Evolutionary conservation across 2,797 vertebrate genomes (phyloP), one percentile per base, ranked within the genome.

Genomic region (Sebastes oblongus): DNA sequence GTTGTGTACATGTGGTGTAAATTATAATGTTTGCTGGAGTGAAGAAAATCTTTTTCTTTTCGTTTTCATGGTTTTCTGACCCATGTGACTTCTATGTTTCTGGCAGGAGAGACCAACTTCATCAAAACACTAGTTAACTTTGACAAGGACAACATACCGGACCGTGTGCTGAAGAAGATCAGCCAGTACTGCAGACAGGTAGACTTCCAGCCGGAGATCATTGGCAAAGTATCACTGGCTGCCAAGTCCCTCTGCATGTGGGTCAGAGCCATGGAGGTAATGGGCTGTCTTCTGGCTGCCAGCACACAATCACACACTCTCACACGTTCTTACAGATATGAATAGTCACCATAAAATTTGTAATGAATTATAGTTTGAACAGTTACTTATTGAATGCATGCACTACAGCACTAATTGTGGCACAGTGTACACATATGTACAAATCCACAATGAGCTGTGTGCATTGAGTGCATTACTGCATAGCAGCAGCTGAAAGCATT

Each of bases 241-340:
- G 97, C 97, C 69, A 97, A 96, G 81, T 98, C 97, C 32, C 96
- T 98, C 56, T 98, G 97, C 90, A 98, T 98, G 97, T 98, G 97
- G 97, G 97, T 98, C 77, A 95, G 96, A 77, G 97, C 97, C 85
- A 98, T 98, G 96, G 97, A 97, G 97, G 97, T 97, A 80, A 91
- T 91, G 11, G 2, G 12, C 1, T 30, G 11, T 50, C 12, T 34
- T 0, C 18, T 58, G 22, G 16, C 46, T 36, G 11, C 60, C 24
- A 32, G 24, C 60, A 65, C 60, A 65, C 32, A 8, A 36, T 34
- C 32, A 75, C 73, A 67, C 13, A 39, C 62, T 42, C 54, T 32
- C 54, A 73, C 24, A 60, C 6, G 7, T 36, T 8, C 4, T 50
- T 29, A 14, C 13, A 8, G 14, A 66, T 58, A 69, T n/a, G 6